Evolutionary conservation across 2,797 vertebrate genomes (phyloP).

Genomic region (Capromys pilorides): DNA sequence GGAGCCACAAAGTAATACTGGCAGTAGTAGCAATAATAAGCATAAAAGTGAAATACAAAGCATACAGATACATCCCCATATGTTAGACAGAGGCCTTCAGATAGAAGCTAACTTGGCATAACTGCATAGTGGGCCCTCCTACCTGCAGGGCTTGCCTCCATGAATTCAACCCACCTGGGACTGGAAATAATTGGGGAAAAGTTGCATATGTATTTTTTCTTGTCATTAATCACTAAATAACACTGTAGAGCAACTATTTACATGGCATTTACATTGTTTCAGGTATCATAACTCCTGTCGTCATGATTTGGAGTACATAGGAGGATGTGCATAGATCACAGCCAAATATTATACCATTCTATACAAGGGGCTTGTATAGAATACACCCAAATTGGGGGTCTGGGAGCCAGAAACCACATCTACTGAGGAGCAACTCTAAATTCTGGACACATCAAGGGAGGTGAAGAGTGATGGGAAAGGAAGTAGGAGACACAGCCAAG

Average conservation of each 20-base stretch:
- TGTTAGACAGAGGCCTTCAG: slow-evolving; percentile 10
- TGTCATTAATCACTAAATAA: not conserved
- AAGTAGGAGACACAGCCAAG: not conserved
- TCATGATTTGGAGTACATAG: not conserved
- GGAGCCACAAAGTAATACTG: not conserved
- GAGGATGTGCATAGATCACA: not conserved
- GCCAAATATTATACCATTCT: not conserved
- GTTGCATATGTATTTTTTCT: not conserved
- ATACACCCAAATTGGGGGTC: not conserved
- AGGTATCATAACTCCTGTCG: not conserved
- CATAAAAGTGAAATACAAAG: not conserved
- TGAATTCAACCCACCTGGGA: not conserved
- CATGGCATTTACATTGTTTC: not conserved
- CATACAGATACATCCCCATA: not conserved
- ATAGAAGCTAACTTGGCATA: not conserved
- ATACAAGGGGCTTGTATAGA: not conserved
- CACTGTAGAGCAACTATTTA: not conserved
- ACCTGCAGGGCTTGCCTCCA: not conserved
- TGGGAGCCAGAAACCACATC: not conserved
- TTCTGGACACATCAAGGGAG: slow-evolving; percentile 5
- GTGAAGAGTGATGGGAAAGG: not conserved
- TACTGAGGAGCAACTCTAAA: not conserved
- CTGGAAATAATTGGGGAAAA: not conserved
- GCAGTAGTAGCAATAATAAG: not conserved
- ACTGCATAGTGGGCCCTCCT: not conserved